Conservation (phyloP, 2,797 vertebrate genomes). For the Enteromius trimaculatus region DNA sequence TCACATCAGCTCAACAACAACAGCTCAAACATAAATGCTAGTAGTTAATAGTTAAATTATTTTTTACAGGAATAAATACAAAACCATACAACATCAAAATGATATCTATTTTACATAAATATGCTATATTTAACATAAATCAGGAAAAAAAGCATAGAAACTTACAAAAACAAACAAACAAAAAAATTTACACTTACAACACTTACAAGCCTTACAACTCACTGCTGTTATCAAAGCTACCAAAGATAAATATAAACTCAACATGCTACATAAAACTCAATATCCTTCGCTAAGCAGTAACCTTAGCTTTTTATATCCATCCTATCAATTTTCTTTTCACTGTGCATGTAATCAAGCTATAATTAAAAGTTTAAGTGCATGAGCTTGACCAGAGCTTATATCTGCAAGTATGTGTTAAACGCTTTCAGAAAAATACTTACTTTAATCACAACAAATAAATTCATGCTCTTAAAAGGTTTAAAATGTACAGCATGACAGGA, state of each 20-base stretch:
- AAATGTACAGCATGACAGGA: not conserved
- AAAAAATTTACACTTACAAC: too few species aligned
- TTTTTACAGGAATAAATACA: not conserved
- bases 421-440: not conserved
- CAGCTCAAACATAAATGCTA: not conserved
- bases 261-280: not conserved
- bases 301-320: not conserved
- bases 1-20: not conserved
- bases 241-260: not conserved
- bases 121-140: not conserved
- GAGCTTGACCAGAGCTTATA: not conserved
- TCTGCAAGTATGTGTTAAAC: not conserved
- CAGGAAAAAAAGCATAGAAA: not conserved
- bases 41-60: not conserved
- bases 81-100: not conserved
- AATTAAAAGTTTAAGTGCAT: not conserved
- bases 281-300: not conserved
- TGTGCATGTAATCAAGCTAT: not conserved
- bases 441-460: not conserved
- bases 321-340: not conserved
- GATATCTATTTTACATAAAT: not conserved
- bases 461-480: not conserved
- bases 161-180: too few species aligned
- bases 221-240: not conserved
- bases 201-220: not conserved